These are phyloP conservation scores for Albula goreensis DNA, from an alignment of 2,113 vertebrate genomes.

Conservation along the genomic window DNA sequence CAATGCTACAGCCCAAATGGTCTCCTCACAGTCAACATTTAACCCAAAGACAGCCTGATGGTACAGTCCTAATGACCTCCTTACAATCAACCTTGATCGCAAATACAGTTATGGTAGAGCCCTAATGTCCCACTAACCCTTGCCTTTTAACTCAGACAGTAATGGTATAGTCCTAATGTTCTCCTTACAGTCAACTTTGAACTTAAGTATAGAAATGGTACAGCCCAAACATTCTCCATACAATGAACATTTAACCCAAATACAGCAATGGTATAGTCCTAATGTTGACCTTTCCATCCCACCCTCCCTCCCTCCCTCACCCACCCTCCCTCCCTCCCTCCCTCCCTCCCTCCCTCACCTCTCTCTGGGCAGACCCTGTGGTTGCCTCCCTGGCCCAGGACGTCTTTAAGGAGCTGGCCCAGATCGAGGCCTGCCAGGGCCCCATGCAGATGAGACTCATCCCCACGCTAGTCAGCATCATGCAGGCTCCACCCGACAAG, in stretches of 20 bases:
- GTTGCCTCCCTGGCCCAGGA: slow-evolving; percentile 95
- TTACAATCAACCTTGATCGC: no score
- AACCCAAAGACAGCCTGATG: no score
- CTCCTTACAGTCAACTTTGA: no score
- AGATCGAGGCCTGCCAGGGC: slow-evolving; percentile 92
- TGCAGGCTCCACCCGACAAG: slow-evolving; percentile 96
- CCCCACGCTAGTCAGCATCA: slow-evolving; percentile 95
- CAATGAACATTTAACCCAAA: no score
- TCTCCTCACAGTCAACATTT: no score
- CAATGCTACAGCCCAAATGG: no score
- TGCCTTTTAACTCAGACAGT: no score
- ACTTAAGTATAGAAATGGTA: slow-evolving; percentile 96
- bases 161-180: no score
- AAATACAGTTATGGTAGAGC: no score
- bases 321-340: background rate
- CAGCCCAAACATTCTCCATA: background rate
- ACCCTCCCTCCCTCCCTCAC: background rate
- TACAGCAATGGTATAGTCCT: background rate
- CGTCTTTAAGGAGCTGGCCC: slow-evolving; percentile 96
- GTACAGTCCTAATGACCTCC: no score
- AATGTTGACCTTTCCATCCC: background rate
- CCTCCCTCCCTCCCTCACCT: background rate
- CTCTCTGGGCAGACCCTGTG: slow-evolving; percentile 81
- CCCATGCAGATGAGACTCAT: slow-evolving; percentile 97
- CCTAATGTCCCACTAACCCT: no score